A percentile compares a stretch with the other conserved stretches of the same genome.
phyloP scores from a whole-genome alignment of 2,113 vertebrate genomes.

The Brevimyrus niger region DNA sequence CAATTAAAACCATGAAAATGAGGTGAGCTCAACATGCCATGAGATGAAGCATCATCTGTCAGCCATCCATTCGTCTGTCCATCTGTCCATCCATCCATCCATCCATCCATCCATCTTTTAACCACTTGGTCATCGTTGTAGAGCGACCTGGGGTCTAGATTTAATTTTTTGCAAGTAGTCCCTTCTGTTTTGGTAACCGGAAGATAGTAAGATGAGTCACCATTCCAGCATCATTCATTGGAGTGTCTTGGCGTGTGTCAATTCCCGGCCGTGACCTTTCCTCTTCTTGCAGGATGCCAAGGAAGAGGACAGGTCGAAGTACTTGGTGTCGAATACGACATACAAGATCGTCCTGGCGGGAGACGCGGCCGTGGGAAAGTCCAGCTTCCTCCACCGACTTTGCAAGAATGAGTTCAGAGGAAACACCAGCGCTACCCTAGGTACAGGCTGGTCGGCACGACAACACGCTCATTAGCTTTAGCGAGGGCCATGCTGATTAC shows the following conservation, averaged over 20 bases:
- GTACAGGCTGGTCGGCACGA: constrained; percentile 46
- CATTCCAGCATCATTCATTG: not conserved
- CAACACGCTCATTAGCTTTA: not conserved
- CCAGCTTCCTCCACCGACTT: constrained; percentile 87
- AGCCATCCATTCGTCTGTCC: not conserved
- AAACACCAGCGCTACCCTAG: constrained; percentile 77
- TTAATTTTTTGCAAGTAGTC: not conserved
- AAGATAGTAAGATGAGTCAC: not conserved
- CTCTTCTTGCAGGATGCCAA: constrained; percentile 42
- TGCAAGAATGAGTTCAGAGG: constrained; percentile 94
- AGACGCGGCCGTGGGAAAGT: constrained; percentile 92
- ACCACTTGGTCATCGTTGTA: not conserved
- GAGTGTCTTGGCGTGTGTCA: not conserved
- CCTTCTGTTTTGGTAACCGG: not conserved
- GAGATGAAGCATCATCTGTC: not conserved
- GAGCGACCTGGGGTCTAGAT: not conserved
- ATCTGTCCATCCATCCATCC: not conserved
- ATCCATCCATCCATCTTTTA: not conserved
- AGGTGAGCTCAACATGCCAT: not conserved
- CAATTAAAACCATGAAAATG: not conserved
- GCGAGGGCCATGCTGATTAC: not conserved
- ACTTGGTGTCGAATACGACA: constrained; percentile 68
- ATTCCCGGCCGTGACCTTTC: not conserved
- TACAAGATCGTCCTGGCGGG: constrained; percentile 90
- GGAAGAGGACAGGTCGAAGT: constrained; percentile 44